Conservation (phyloP, 2,888 invertebrate species). For the Uropetala carovei region DNA sequence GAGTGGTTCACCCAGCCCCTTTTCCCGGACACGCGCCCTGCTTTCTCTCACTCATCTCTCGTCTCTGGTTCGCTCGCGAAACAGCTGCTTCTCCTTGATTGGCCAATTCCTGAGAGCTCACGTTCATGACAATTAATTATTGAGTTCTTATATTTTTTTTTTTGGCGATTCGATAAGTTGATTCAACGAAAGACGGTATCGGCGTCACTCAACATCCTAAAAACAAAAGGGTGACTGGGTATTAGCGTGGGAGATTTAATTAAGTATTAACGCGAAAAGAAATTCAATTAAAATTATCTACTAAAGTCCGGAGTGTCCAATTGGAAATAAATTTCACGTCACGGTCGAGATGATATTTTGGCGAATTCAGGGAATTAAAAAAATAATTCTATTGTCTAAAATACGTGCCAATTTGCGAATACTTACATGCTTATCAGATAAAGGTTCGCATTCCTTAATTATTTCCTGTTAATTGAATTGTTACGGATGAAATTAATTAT, state of each 20-base stretch:
- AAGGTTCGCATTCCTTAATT: neutral
- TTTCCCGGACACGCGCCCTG: neutral
- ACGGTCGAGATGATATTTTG: neutral
- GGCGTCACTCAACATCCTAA: neutral
- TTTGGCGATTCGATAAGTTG: slow-evolving; percentile 24
- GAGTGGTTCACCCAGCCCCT: neutral
- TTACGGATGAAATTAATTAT: neutral
- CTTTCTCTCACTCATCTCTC: neutral
- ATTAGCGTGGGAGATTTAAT: neutral
- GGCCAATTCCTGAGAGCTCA: slow-evolving; percentile 48
- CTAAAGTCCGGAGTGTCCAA: neutral
- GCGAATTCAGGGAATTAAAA: neutral
- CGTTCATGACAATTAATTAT: slow-evolving; percentile 37
- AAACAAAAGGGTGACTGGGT: neutral
- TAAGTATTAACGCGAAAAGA: neutral
- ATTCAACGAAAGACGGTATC: neutral
- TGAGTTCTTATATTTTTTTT: slow-evolving; percentile 30
- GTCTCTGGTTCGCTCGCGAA: slow-evolving; percentile 21
- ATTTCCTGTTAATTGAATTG: neutral
- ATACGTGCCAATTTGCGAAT: neutral
- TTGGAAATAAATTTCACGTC: neutral
- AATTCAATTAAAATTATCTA: slow-evolving; percentile 25
- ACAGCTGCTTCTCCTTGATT: neutral
- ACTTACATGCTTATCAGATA: neutral
- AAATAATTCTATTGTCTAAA: neutral